Evolutionary conservation across 2,113 vertebrate species (phyloP), one percentile per base, ranked within the genome.

Genomic region (Forbesichthys agassizii): DNA sequence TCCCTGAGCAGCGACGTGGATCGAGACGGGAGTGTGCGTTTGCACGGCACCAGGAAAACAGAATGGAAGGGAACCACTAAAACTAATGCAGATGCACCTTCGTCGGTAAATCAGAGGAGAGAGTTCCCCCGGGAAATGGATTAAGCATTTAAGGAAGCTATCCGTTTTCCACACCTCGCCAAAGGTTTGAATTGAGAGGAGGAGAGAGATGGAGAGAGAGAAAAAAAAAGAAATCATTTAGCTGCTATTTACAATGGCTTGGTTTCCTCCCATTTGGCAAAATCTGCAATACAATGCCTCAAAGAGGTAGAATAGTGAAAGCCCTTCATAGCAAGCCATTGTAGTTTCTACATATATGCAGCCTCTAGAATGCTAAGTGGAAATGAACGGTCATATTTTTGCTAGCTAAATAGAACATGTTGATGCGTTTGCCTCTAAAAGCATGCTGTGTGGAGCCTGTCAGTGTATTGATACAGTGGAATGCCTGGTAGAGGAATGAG

Each of bases 231-330:
- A 89, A 92, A 92, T 94, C 88, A 88, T 90, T 92, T 92, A 90
- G 91, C 91, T 93, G 91, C 91, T 92, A 91, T 82, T 88, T 88
- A 90, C 87, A 89, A 93, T 93, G 87, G 73, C 90, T 89, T 76
- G 65, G 71, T 80, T 74, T 62, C 66, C 74, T 84, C 72, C 75
- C 73, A 82, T 81, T 80, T 66, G 71, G 83, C 61, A 75, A 79
- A 83, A 74, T 68, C 74, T 86, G 88, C 89, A 91, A 88, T 84
- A 88, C 84, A 80, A 82, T 54, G 78, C 83, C 80, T 68, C 75
- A 73, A 70, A 77, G 71, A 79, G 80, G 82, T 78, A 80, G 78
- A 75, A 75, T 71, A 73, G 79, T 66, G 81, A 83, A 78, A 66
- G 66, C 68, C 74, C 73, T 86, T 80, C 79, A 83, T 86, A 75